A percentile compares a stretch with the other conserved stretches of the same genome.
Evolutionary conservation across 2,888 invertebrate species (phyloP).

Genomic region (Monochamus alternatus): DNA sequence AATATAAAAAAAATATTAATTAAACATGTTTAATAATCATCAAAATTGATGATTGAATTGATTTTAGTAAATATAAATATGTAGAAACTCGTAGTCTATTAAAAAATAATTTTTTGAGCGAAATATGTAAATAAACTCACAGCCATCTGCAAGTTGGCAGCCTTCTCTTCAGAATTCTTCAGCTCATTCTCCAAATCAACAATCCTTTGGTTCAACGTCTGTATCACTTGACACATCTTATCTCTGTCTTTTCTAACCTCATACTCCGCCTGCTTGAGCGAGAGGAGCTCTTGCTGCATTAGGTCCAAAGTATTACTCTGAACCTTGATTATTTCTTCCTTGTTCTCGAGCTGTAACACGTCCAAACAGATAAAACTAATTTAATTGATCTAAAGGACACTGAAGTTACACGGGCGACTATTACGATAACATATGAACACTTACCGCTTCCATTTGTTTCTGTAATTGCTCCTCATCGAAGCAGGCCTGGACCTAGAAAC

Average conservation of each 20-base stretch:
- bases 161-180: conserved; percentile 61
- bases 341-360: conserved; percentile 45
- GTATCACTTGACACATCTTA: conserved; percentile 57
- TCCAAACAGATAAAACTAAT: too few species aligned
- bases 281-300: conserved; percentile 58
- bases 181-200: conserved; percentile 60
- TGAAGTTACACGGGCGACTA: too few species aligned
- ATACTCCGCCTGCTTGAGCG: conserved; percentile 42
- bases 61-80: too few species aligned
- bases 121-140: conserved; percentile 58
- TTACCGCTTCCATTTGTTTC: conserved; percentile 47
- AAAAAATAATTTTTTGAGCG: neutral
- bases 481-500: conserved; percentile 49
- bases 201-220: conserved; percentile 61
- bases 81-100: too few species aligned
- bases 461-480: conserved; percentile 44
- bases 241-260: conserved; percentile 55
- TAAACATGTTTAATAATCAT: too few species aligned
- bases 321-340: conserved; percentile 58
- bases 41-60: too few species aligned
- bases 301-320: conserved; percentile 57
- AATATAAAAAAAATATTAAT: too few species aligned
- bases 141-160: conserved; percentile 65
- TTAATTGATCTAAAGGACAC: too few species aligned
- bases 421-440: conserved; percentile 18